Percentiles rank a stretch among this genome's conserved stretches.
These are phyloP conservation scores for Andricus grossulariae DNA, from an alignment of 1,140 invertebrate species.

Conservation along the genomic window DNA sequence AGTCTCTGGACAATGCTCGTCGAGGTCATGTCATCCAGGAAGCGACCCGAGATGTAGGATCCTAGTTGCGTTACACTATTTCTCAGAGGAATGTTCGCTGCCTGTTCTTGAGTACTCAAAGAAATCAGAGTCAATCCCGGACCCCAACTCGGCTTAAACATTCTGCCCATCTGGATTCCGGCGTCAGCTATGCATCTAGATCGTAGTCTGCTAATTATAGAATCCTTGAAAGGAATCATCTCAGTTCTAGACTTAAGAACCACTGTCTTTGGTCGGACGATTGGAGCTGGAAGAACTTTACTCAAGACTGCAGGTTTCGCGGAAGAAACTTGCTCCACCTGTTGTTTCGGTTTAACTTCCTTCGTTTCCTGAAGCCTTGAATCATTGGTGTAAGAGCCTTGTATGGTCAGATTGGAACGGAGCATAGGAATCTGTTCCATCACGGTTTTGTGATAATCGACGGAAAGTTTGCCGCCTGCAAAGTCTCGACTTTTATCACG, in stretches of 20 bases:
- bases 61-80: slow-evolving; percentile 64
- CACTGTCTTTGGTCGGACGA: slow-evolving; percentile 61
- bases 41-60: slow-evolving; percentile 44
- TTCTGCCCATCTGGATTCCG: slow-evolving; percentile 79
- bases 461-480: background rate
- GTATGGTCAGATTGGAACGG: slow-evolving; percentile 42
- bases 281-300: slow-evolving; percentile 53
- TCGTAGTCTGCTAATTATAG: slow-evolving; percentile 72
- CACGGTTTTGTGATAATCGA: slow-evolving; percentile 3
- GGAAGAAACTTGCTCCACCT: slow-evolving; percentile 24
- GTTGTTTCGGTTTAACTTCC: slow-evolving; percentile 38
- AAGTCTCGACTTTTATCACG: background rate
- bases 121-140: slow-evolving; percentile 80
- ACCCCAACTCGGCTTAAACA: slow-evolving; percentile 86
- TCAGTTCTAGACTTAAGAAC: slow-evolving; percentile 72
- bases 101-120: slow-evolving; percentile 69
- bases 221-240: slow-evolving; percentile 71
- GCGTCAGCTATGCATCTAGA: slow-evolving; percentile 80
- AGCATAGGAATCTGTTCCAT: slow-evolving; percentile 33
- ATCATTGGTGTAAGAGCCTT: slow-evolving; percentile 32
- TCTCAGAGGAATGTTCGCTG: slow-evolving; percentile 59
- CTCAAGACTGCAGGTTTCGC: slow-evolving; percentile 42
- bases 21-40: slow-evolving; percentile 49
- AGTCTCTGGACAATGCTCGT: slow-evolving; percentile 70
- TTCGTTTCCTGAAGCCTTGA: slow-evolving; percentile 10